Evolutionary conservation across 2,797 vertebrate genomes (phyloP), one percentile per base, ranked within the genome.

Genomic region (Dromococcyx pavoninus): DNA sequence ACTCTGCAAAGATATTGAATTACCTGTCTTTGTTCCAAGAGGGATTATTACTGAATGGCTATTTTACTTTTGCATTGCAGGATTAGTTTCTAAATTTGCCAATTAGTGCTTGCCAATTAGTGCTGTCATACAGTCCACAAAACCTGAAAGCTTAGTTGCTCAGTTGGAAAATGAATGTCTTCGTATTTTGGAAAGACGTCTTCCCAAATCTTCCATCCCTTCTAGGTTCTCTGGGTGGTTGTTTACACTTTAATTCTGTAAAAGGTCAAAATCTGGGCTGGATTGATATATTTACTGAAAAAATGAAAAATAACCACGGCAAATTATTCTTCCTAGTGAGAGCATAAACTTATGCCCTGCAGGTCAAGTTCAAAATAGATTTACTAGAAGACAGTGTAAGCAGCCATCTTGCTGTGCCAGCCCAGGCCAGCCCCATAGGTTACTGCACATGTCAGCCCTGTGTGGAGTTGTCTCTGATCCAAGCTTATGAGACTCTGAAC

Each of bases 41-140:
- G 28, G 61, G 91, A 92, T 91, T 94, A 91, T 85, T 89, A 79
- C 48, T 72, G 92, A 95, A 88, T 66, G 60, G 23, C 53, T 94
- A 83, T 91, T 94, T 95, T 61, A 93, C 88, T 92, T 64, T 86
- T 93, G 77, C 80, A 81, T 74, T 95, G 86, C 65, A 91, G 78
- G 51, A 91, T 83, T 93, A 74, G 62, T 79, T 95, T 90, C 81
- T 93, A 94, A 96, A 91, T 93, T 89, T 92, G 56, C 84, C 78
- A 91, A 66, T 95, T 90, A 93, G 32, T 77, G 46, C 56, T 95
- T 95, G 84, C 82, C 87, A 96, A 90, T 95, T 94, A 95, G 65
- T 91, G 46, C 27, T 93, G 77, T 94, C 91, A 91, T 87, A 48
- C 33, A 86, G 77, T 79, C 71, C 75, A 66, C 84, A 80, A 85